Evolutionary conservation across 2,888 invertebrate genomes (phyloP), one percentile per base, ranked within the genome.

Genomic region (Drosophila differens): DNA sequence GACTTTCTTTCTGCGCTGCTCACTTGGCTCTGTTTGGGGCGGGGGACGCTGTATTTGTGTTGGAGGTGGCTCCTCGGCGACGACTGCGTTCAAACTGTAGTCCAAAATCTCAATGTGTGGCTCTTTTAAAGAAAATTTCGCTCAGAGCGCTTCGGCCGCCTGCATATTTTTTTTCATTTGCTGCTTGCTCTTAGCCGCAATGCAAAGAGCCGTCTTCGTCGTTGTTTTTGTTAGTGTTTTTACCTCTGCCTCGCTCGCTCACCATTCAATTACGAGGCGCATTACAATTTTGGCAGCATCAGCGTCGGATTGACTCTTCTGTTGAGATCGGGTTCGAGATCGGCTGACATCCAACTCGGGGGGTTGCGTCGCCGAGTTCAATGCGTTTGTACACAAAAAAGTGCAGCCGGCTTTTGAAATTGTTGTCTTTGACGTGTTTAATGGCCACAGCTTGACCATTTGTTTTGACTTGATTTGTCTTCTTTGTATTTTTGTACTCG

Each of bases 111-210:
- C 54, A 54, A 61, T 68, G 74, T 63, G 69, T 68, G 76, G 73
- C 82, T 81, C 83, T 91, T 92, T 92, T 92, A 92, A 92, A 91
- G 91, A 91, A 91, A 92, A 85, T 30, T 59, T 57, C 60, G 70
- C 33, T 65, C 77, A 77, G 81, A 74, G 79, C 74, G 74, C 41
- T 58, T 28, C 28, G 41, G n/a, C 35, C 25, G 55, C 30, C 37
- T 76, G 80, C 74, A 73, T 58, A 70, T 39, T n/a, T 57, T 55
- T 60, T 61, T 47, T 25, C 9, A 16, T 25, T 25, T 47, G 25
- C 47, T 65, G 64, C 75, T 65, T 76, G 70, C 88, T 88, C 88
- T 85, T 89, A 57, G 71, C 10, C 33, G 64, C 70, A 10, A 41
- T 37, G 39, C 76, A 54, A 82, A 79, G 79, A 76, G 81, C 67